A percentile compares a stretch with the other conserved stretches of the same genome.
These are phyloP conservation scores for Tetranychus truncatus DNA, from an alignment of 2,888 invertebrate species.

Conservation along the genomic window DNA sequence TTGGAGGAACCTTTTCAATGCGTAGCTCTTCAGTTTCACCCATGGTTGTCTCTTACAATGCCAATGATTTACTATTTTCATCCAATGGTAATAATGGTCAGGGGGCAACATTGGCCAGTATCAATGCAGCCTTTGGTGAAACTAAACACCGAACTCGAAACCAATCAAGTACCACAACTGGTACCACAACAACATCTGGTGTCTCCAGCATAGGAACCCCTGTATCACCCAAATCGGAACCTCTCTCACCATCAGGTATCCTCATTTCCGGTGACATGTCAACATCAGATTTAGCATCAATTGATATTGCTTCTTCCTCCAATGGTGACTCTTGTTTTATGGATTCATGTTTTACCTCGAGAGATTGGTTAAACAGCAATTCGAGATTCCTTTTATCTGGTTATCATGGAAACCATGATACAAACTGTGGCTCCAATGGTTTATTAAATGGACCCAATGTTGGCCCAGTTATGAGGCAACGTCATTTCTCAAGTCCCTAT, in stretches of 20 bases:
- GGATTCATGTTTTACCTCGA: neutral
- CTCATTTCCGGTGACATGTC: constrained; percentile 3
- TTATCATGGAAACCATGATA: neutral
- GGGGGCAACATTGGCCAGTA: neutral
- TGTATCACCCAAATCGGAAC: constrained; percentile 7
- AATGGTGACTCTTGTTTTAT: neutral
- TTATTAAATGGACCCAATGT: neutral
- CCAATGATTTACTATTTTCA: neutral
- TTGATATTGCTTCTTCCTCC: neutral
- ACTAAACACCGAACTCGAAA: neutral
- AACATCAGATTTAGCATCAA: neutral
- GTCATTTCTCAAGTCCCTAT: constrained; percentile 23
- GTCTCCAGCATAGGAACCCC: constrained; percentile 6
- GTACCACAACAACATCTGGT: neutral
- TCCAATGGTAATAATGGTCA: neutral
- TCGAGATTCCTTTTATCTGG: neutral
- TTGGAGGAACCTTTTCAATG: constrained; percentile 10
- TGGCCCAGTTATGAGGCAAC: constrained; percentile 14
- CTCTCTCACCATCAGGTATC: constrained; percentile 8
- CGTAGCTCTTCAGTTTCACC: constrained; percentile 22
- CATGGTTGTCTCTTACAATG: constrained; percentile 14
- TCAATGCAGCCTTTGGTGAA: neutral
- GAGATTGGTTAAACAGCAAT: constrained; percentile 4
- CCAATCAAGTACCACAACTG: neutral
- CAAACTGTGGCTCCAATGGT: neutral